Conservation (phyloP, 2,888 invertebrate species). For the Agrilus mali region DNA sequence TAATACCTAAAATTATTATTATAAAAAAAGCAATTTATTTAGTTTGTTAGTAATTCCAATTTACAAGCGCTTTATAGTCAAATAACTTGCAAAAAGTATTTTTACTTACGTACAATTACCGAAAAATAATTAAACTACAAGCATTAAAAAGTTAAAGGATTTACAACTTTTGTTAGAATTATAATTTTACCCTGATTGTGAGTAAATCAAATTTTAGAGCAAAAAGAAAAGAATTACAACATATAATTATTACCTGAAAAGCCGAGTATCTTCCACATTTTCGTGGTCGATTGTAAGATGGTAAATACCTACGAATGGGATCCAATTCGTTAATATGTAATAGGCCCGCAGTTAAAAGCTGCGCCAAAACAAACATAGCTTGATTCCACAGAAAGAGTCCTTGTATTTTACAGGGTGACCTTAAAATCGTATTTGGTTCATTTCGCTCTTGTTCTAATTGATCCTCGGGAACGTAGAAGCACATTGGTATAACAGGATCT, state of each 20-base stretch:
- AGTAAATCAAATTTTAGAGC: no score
- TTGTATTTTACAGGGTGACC: conserved; percentile 34
- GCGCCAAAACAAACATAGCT: conserved; percentile 87
- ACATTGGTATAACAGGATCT: conserved; percentile 91
- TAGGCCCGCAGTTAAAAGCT: conserved; percentile 78
- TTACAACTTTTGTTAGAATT: no score
- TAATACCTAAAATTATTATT: no score
- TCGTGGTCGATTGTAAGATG: conserved; percentile 88
- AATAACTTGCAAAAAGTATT: no score
- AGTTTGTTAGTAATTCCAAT: no score
- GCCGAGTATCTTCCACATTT: conserved; percentile 90
- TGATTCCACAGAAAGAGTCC: conserved; percentile 90
- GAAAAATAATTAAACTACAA: no score
- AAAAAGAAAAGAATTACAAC: background rate
- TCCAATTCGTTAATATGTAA: conserved; percentile 92
- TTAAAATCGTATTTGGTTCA: conserved; percentile 41
- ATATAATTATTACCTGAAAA: conserved; percentile 64
- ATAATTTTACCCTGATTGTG: no score
- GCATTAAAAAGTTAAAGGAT: no score
- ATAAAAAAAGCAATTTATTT: no score
- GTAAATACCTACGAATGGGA: conserved; percentile 86
- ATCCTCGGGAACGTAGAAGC: conserved; percentile 72
- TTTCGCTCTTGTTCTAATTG: conserved; percentile 56
- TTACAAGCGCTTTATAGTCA: no score
- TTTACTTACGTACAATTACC: conserved; percentile 1